Base-by-base conservation (phyloP, 2,888 invertebrate genomes). In the Noctua comes region DNA sequence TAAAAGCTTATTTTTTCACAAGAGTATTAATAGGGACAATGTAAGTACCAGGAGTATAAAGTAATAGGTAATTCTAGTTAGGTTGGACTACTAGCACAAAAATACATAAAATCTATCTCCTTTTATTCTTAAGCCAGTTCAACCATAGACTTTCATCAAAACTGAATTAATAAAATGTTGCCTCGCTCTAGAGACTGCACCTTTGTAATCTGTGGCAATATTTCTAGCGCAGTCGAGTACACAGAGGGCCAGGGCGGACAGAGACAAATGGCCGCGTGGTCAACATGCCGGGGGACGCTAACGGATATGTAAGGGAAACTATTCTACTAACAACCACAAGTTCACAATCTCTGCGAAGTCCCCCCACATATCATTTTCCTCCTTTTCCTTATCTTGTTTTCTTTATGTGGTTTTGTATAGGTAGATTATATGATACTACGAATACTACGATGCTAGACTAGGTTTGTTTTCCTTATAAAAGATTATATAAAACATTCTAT, bases 231-330 rank as follows among this genome's bases (percentile, higher is more conserved):
- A 75, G 65, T 79, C 62, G 68, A 71, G 77, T 77, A 73, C 69
- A 76, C 71, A 68, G 66, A 62, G 36, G 51, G 36, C 46, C 27
- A n/a, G 69, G 48, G 48, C 62, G 59, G 80, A 74, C 48, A 54
- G 59, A 80, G 88, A 86, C 36, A 84, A 78, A 87, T 85, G 73
- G 68, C 68, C 1, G n/a, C 64, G 66, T 68, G 79, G 79, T 48
- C 68, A 54, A 46, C 65, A 69, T 51, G 48, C 65, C 54, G 65
- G 51, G 73, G 65, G 66, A 72, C 72, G 74, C n/a, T 68, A 64
- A 80, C 59, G 65, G 83, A 79, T 76, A 76, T 80, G 27, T 73
- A 65, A 69, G 74, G 62, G 69, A 59, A 68, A 83, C 73, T 77
- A 62, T 70, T 73, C 65, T n/a, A 77, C 62, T 65, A 64, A 73